Evolutionary conservation across 1,140 invertebrate species (phyloP).

Genomic region (Brachionus rubens): DNA sequence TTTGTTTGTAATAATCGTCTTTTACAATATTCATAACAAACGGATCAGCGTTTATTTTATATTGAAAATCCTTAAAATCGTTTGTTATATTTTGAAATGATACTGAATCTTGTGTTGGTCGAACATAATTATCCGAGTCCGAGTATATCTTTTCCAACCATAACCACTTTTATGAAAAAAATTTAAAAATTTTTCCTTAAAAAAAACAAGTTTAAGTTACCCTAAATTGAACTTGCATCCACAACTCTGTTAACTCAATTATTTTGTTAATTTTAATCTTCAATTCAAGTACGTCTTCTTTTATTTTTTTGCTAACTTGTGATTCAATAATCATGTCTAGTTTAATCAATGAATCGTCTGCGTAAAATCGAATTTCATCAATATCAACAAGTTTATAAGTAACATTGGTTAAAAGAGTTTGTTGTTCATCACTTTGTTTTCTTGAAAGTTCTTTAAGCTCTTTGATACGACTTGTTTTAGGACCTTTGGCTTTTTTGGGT

Average conservation of each 20-base stretch:
- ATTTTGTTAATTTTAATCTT: constrained; percentile 34
- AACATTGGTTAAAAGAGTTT: not conserved
- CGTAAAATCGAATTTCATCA: constrained; percentile 56
- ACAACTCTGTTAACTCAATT: constrained; percentile 9
- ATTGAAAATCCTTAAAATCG: constrained; percentile 10
- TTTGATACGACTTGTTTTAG: constrained; percentile 54
- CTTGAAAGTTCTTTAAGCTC: constrained; percentile 50
- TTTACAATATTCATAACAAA: constrained; percentile 29
- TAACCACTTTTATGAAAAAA: constrained; percentile 11
- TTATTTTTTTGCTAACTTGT: constrained; percentile 8
- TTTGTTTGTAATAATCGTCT: not conserved
- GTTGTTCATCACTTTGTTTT: constrained; percentile 48
- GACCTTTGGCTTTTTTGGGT: constrained; percentile 46
- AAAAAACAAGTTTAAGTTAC: not conserved
- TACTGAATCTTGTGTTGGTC: not conserved
- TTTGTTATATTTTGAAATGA: not conserved
- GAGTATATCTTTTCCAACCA: constrained; percentile 28
- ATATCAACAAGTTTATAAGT: constrained; percentile 56
- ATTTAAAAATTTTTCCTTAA: not conserved
- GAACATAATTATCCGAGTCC: not conserved
- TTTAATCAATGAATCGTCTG: constrained; percentile 20
- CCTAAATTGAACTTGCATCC: constrained; percentile 15
- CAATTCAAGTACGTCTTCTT: not conserved
- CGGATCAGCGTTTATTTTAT: constrained; percentile 34
- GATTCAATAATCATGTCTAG: constrained; percentile 22